A percentile compares a stretch with the other conserved stretches of the same genome.
These are phyloP conservation scores for Caenorhabditis latens DNA, from an alignment of 1,140 invertebrate genomes.

Conservation along the genomic window DNA sequence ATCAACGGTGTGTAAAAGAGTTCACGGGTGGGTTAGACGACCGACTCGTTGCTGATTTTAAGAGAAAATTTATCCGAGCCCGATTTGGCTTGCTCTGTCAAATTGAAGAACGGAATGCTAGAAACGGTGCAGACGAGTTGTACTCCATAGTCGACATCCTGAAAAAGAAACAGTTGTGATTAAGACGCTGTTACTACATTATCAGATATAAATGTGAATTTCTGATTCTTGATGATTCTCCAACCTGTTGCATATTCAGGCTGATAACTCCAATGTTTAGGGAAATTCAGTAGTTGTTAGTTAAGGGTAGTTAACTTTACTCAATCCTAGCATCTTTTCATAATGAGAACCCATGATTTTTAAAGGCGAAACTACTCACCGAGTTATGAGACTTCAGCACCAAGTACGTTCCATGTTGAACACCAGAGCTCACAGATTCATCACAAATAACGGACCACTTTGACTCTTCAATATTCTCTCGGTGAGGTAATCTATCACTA, in stretches of 20 bases:
- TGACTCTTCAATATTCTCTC: conserved; percentile 82
- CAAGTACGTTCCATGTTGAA: conserved; percentile 85
- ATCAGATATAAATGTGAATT: background rate
- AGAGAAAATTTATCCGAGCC: conserved; percentile 48
- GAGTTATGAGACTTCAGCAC: conserved; percentile 90
- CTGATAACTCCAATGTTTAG: too few relatives aligned
- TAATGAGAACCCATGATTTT: too few relatives aligned
- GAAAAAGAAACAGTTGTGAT: background rate
- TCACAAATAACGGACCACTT: conserved; percentile 94
- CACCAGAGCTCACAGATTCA: conserved; percentile 87
- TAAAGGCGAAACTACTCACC: background rate
- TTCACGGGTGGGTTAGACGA: conserved; percentile 17
- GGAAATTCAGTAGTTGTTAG: too few relatives aligned
- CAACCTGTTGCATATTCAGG: too few relatives aligned
- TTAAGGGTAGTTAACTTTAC: too few relatives aligned
- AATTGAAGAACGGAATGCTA: conserved; percentile 89
- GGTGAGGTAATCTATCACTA: conserved; percentile 69
- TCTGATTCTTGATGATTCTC: too few relatives aligned
- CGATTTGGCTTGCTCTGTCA: conserved; percentile 87
- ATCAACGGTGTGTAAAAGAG: background rate
- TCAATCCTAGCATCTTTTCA: too few relatives aligned
- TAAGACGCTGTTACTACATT: background rate
- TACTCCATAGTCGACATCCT: conserved; percentile 79
- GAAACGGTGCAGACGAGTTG: conserved; percentile 89
- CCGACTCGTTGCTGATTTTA: conserved; percentile 62